Conservation (phyloP, 2,888 invertebrate genomes). For the Mechanitis messenoides region DNA sequence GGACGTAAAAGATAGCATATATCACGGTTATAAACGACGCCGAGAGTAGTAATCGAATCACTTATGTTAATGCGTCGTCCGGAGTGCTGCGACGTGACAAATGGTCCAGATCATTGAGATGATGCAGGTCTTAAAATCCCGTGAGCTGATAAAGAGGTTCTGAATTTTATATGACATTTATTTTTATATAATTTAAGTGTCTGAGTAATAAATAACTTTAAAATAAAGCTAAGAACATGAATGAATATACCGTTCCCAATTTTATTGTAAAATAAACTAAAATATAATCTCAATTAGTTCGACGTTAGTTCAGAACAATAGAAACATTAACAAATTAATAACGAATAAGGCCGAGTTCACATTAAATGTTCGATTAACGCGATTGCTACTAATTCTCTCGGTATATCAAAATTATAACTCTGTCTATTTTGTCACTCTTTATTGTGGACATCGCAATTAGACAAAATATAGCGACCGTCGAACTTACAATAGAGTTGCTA, state of each 20-base stretch:
- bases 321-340: slow-evolving; percentile 26
- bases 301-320: slow-evolving; percentile 23
- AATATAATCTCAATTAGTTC: slow-evolving; percentile 15
- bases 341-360: slow-evolving; percentile 9
- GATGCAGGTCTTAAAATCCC: too few relatives aligned
- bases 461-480: too few relatives aligned
- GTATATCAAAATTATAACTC: too few relatives aligned
- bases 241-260: not conserved
- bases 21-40: not conserved
- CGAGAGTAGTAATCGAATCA: not conserved
- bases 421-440: too few relatives aligned
- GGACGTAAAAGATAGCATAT: not conserved
- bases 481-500: too few relatives aligned
- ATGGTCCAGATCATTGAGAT: not conserved
- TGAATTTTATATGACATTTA: too few relatives aligned
- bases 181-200: too few relatives aligned
- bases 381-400: too few relatives aligned
- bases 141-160: too few relatives aligned
- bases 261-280: not conserved
- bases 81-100: not conserved
- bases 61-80: not conserved
- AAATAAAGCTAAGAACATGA: not conserved
- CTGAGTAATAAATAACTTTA: too few relatives aligned
- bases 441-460: too few relatives aligned
- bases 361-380: not conserved